These are phyloP conservation scores for Semicossyphus pulcher DNA, from an alignment of 2,113 vertebrate genomes.

Conservation along the genomic window DNA sequence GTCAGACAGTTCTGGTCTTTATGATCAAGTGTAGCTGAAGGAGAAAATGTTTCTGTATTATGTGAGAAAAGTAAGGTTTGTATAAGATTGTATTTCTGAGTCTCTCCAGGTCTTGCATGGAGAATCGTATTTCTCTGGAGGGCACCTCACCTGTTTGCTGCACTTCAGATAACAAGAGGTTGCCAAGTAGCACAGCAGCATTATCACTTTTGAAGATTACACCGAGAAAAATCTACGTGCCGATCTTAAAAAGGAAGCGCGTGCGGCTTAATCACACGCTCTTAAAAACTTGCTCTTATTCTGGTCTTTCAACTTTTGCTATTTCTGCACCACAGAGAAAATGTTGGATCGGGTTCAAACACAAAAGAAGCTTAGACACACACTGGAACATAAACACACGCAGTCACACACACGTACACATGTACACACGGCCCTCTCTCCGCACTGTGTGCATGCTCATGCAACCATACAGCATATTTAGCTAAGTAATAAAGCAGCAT, in stretches of 20 bases:
- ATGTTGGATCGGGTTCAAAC: constrained; percentile 3
- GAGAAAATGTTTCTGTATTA: constrained; percentile 55
- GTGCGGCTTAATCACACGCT: constrained; percentile 26
- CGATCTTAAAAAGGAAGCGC: constrained; percentile 22
- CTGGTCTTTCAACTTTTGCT: constrained; percentile 29
- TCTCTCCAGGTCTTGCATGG: constrained; percentile 36
- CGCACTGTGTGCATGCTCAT: constrained; percentile 51
- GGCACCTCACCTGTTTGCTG: constrained; percentile 39
- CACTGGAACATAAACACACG: constrained; percentile 28
- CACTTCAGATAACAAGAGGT: constrained; percentile 48
- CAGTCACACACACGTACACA: constrained; percentile 9
- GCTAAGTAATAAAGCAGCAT: constrained; percentile 74
- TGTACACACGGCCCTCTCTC: not conserved
- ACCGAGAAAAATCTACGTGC: constrained; percentile 17
- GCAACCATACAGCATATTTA: constrained; percentile 75
- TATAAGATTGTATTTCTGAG: constrained; percentile 66
- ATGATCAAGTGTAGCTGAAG: constrained; percentile 52
- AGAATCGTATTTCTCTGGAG: constrained; percentile 30
- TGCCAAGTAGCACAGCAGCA: constrained; percentile 35
- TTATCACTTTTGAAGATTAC: constrained; percentile 39
- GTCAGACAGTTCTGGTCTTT: constrained; percentile 22
- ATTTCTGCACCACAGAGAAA: not conserved
- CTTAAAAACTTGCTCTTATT: constrained; percentile 15
- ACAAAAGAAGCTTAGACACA: constrained; percentile 44
- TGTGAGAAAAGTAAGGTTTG: constrained; percentile 37